Percentiles rank a stretch among this genome's conserved stretches.
Conservation (phyloP, 2,888 invertebrate genomes). For the Sthenelais limicola region DNA sequence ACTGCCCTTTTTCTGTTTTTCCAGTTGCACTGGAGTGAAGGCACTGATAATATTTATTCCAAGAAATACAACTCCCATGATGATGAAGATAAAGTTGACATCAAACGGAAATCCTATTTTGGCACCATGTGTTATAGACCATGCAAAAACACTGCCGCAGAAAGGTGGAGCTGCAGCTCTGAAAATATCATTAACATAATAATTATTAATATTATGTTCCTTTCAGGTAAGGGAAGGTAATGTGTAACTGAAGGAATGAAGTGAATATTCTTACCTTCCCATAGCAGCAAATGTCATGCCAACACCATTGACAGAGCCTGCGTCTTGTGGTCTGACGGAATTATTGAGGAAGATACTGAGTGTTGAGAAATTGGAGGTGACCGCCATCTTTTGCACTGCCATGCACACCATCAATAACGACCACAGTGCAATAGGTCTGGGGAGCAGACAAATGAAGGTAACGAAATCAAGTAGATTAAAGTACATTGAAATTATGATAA, state of each 20-base stretch:
- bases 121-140: constrained; percentile 60
- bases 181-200: constrained; percentile 44
- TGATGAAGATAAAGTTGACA: constrained; percentile 63
- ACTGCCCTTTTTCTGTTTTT: constrained; percentile 61
- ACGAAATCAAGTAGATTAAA: too few species aligned
- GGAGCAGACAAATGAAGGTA: too few species aligned
- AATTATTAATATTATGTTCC: neutral
- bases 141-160: constrained; percentile 65
- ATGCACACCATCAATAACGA: constrained; percentile 51
- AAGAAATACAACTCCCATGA: constrained; percentile 59
- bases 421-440: constrained; percentile 59
- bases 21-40: constrained; percentile 56
- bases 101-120: constrained; percentile 65
- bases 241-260: neutral
- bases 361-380: constrained; percentile 60
- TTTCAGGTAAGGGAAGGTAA: neutral
- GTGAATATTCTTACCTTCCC: constrained; percentile 55
- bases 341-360: constrained; percentile 65
- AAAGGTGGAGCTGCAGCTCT: constrained; percentile 64
- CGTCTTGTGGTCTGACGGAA: constrained; percentile 57
- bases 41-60: constrained; percentile 54
- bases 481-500: too few species aligned
- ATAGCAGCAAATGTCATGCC: constrained; percentile 65
- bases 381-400: constrained; percentile 52
- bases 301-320: constrained; percentile 65